phyloP scores from a whole-genome alignment of 2,888 invertebrate genomes.

The Pristionchus maxplancki region DNA sequence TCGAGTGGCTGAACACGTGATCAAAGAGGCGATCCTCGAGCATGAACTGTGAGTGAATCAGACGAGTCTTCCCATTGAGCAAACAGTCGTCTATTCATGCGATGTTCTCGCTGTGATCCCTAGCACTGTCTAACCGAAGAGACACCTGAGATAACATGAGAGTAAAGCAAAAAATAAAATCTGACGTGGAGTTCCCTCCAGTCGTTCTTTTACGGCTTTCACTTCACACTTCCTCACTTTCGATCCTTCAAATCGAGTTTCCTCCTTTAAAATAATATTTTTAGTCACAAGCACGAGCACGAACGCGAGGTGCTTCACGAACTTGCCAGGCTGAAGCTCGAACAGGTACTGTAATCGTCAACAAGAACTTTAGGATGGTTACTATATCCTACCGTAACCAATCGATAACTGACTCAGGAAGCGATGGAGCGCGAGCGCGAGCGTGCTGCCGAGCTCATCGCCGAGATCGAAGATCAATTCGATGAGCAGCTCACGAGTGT shows the following conservation, averaged over 20 bases:
- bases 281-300: constrained; percentile 10
- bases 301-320: background rate
- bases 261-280: background rate
- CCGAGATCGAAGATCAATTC: constrained; percentile 47
- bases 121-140: background rate
- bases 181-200: background rate
- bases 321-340: constrained; percentile 9
- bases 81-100: background rate
- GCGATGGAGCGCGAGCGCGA: constrained; percentile 30
- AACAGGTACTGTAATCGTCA: background rate
- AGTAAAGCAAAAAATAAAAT: background rate
- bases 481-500: background rate
- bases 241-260: background rate
- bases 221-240: background rate
- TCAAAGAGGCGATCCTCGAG: constrained; percentile 9
- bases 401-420: background rate
- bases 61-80: background rate
- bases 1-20: background rate
- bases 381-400: background rate
- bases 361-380: too few relatives aligned
- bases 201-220: background rate
- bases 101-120: background rate
- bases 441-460: constrained; percentile 38
- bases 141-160: background rate
- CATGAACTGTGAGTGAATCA: constrained; percentile 26